Percentiles rank a stretch among this genome's conserved stretches.
Conservation (phyloP, 2,113 vertebrate genomes). For the Hucho hucho region DNA sequence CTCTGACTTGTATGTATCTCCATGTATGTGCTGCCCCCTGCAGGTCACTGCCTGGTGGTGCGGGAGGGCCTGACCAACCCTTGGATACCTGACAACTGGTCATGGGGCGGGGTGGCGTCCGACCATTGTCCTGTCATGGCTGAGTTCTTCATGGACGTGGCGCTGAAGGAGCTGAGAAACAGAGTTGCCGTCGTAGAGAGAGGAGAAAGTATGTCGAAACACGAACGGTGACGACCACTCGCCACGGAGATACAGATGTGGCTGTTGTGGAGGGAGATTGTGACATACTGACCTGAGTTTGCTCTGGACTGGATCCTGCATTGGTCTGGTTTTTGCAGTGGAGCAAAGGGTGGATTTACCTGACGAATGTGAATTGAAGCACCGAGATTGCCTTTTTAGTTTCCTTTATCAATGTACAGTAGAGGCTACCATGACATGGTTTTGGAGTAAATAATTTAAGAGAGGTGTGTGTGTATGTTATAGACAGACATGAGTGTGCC, state of each 20-base stretch:
- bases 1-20: neutral
- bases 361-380: constrained; percentile 56
- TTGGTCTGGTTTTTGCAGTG: constrained; percentile 2
- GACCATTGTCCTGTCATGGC: constrained; percentile 89
- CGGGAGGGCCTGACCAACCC: constrained; percentile 92
- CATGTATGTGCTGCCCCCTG: neutral
- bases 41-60: constrained; percentile 89
- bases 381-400: constrained; percentile 54
- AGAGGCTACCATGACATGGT: constrained; percentile 39
- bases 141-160: constrained; percentile 80
- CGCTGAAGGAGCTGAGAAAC: constrained; percentile 75
- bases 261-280: neutral
- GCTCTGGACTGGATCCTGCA: constrained; percentile 20
- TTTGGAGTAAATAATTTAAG: constrained; percentile 18
- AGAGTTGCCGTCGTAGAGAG: constrained; percentile 76
- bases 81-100: constrained; percentile 97
- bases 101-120: constrained; percentile 92
- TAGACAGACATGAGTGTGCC: constrained; percentile 54
- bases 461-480: constrained; percentile 35
- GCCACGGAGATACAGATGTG: neutral
- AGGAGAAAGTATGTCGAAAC: constrained; percentile 76
- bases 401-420: constrained; percentile 40
- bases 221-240: constrained; percentile 82
- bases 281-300: constrained; percentile 4
- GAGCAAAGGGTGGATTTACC: constrained; percentile 27